Base-by-base conservation (phyloP, 2,113 vertebrate species). In the Vicugna pacos region DNA sequence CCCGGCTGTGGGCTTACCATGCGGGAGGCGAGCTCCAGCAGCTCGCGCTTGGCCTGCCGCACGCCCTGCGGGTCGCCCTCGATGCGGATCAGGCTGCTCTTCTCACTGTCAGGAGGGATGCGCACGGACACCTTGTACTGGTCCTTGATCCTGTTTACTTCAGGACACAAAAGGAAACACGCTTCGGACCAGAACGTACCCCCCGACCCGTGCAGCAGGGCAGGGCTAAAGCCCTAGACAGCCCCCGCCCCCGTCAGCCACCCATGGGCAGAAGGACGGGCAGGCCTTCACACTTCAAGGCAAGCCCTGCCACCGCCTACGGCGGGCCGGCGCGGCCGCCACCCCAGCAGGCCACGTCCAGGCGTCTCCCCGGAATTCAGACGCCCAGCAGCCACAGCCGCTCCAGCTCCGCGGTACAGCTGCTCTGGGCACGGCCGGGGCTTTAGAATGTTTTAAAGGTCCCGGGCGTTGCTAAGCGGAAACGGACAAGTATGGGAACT, bases 91-190 rank as follows among this genome's bases (percentile, higher is more conserved):
- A 99, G 98, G 98, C 99, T 99, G 98, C 99, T 99, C 97, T 99
- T 99, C 98, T 99, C 99, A 4, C 99, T 99, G 98, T 99, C 99
- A 4, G 99, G 99, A 42, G 99, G 99, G 98, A 99, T 99, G 60
- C 99, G 99, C 97, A 99, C 99, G 30, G 99, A 99, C 97, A 99
- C 99, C 99, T 99, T 99, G 98, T 99, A 99, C 97, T 99, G 99
- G 94, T 99, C 99, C 98, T 99, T 99, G 98, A 99, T 99, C 95
- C 99, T 99, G 98, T 99, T 99, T 98, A 99, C 99, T 99, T 85
- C 93, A 80, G 83, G 17, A 97, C 95, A 48, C 48, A 91, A 16
- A 83, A 50, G 3, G 56, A 89, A 92, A 54, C 26, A 28, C 1
- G 54, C 4, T 11, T 5, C 72, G 38, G 38, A 42, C 38, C 5